Base-by-base conservation (phyloP, 1,140 invertebrate species). In the Bombyx mandarina region DNA sequence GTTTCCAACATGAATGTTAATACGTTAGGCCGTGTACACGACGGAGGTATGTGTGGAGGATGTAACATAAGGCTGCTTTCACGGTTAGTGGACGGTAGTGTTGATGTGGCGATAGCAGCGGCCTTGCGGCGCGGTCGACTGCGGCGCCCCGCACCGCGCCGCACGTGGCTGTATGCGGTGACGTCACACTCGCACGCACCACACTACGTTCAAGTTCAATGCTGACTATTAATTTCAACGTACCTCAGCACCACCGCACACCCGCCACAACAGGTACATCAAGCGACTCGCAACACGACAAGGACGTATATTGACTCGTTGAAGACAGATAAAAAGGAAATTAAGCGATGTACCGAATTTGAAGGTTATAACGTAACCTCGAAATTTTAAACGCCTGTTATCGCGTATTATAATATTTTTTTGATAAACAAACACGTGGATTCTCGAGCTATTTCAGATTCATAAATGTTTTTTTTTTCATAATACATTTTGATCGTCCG, bases 181-280 rank as follows among this genome's bases (percentile, higher is more conserved):
- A 83, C 82, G 79, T 83, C 82, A 83, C 65, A 57, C 71, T 59
- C 69, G 60, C 66, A 67, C 71, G 67, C 71, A 68, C 64, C 61
- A 73, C 69, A 72, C 65, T 66, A 67, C 80, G 79, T 79, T 86
- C 82, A 86, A 86, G 82, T 86, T 86, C 82, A 86, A 86, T 83
- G 82, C 62, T 86, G 76, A 63, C 76, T 77, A 78, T 82, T 81
- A 77, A 81, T 80, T 81, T 75, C 69, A 75, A 64, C 67, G 66
- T 68, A 68, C 61, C 65, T 71, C 71, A 66, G 64, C 65, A 73
- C 62, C 65, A 67, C 58, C 57, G 49, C 54, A 18, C 26, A 45
- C 48, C 8, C 18, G 6, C 6, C 52, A 35, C 26, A 12, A 42
- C 49, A 12, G 26, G 26, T 42, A 35, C 26, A 35, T 8, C 43